Evolutionary conservation across 92 coral and sea anemone species (phyloP).

Genomic region (Micromussa lordhowensis): DNA sequence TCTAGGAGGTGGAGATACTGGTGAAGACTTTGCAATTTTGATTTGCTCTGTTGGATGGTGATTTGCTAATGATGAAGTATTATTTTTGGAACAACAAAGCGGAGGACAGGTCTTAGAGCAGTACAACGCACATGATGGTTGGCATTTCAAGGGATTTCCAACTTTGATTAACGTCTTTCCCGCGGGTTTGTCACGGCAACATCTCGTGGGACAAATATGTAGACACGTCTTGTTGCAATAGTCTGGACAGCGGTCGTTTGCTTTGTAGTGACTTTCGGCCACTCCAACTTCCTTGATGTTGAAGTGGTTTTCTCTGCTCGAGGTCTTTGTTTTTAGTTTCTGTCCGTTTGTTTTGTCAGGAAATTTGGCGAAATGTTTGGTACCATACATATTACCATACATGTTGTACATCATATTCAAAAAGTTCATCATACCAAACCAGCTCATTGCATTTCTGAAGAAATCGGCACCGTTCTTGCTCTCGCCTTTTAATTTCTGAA

Average conservation of each 20-base stretch:
- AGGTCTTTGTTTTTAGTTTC: not conserved
- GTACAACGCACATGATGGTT: constrained; percentile 46
- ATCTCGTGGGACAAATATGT: constrained; percentile 50
- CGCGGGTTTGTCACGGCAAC: constrained; percentile 38
- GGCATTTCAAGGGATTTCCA: constrained; percentile 1
- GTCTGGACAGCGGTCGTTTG: not conserved
- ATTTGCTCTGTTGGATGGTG: constrained; percentile 11
- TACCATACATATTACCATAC: constrained; percentile 56
- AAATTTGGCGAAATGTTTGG: constrained; percentile 16
- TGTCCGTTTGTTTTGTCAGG: not conserved
- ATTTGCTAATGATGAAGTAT: not conserved
- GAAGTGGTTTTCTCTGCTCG: not conserved
- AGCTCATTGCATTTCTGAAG: constrained; percentile 76
- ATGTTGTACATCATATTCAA: constrained; percentile 78
- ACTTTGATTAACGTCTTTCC: not conserved
- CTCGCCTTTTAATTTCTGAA: constrained; percentile 12
- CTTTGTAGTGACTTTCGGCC: constrained; percentile 1
- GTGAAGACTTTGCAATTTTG: not conserved
- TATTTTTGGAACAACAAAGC: constrained; percentile 31
- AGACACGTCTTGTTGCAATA: constrained; percentile 56
- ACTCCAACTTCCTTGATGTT: constrained; percentile 22
- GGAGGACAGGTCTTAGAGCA: constrained; percentile 53
- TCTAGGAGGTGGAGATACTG: not conserved
- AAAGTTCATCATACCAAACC: constrained; percentile 90
- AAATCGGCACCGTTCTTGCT: constrained; percentile 41